Conservation (phyloP, 2,797 vertebrate genomes). For the Telmatherina bonti region DNA sequence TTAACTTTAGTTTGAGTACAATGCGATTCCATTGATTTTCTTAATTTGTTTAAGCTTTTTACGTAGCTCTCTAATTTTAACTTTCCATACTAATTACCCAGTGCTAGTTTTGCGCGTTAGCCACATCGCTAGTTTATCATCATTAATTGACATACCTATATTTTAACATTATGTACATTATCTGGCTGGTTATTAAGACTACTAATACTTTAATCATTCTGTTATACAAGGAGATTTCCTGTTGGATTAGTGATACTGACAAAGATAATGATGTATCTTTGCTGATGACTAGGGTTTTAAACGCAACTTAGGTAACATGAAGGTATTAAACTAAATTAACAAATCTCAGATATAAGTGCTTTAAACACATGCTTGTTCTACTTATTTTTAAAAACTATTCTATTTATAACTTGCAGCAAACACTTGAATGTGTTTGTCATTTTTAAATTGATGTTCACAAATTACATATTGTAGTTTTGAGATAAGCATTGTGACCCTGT, state of each 20-base stretch:
- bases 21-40: neutral
- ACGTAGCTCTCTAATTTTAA: rapidly evolving
- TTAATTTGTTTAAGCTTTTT: rapidly evolving
- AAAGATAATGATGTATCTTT: neutral
- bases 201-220: too few relatives aligned
- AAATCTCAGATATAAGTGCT: too few relatives aligned
- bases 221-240: neutral
- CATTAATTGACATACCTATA: neutral
- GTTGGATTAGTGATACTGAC: neutral
- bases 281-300: too few relatives aligned
- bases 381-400: too few relatives aligned
- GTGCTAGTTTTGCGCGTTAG: constrained; percentile 1
- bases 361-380: too few relatives aligned
- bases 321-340: too few relatives aligned
- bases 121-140: constrained; percentile 13
- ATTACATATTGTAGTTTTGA: too few relatives aligned
- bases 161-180: neutral
- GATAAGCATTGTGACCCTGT: too few relatives aligned
- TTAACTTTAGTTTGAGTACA: rapidly evolving
- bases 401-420: too few relatives aligned
- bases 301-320: too few relatives aligned
- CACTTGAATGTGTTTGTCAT: too few relatives aligned
- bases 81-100: neutral
- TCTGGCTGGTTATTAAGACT: neutral
- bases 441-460: too few relatives aligned